These are phyloP conservation scores for Syngnathoides biaculeatus DNA, from an alignment of 2,113 vertebrate genomes.

Conservation along the genomic window DNA sequence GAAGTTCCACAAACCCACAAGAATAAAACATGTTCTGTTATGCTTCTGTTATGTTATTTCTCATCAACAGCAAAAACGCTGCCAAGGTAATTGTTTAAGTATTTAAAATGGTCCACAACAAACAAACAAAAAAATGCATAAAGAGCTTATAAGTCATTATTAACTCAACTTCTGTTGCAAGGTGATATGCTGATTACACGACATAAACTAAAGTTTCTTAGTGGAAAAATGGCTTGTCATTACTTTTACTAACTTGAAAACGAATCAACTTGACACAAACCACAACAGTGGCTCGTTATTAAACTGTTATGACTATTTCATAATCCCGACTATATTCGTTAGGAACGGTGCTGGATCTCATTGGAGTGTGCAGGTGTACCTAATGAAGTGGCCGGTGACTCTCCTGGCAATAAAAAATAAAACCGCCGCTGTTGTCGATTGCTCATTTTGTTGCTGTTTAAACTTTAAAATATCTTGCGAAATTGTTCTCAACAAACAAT, in stretches of 20 bases:
- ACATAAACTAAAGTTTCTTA: not conserved
- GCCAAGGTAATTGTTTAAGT: not conserved
- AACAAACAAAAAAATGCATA: not conserved
- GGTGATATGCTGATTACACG: not conserved
- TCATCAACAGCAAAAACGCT: too few relatives aligned
- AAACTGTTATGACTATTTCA: not conserved
- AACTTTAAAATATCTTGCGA: not conserved
- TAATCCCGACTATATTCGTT: not conserved
- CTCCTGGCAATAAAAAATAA: not conserved
- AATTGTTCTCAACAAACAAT: conserved; percentile 1
- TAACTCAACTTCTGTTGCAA: not conserved
- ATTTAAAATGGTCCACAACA: not conserved
- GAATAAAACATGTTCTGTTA: not conserved
- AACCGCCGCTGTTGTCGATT: not conserved
- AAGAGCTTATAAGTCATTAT: not conserved
- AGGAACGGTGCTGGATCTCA: not conserved
- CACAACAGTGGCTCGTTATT: not conserved
- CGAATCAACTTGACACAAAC: not conserved
- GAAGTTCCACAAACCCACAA: not conserved
- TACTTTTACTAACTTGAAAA: not conserved
- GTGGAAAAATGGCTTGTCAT: not conserved
- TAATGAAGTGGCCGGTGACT: not conserved
- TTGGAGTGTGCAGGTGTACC: not conserved
- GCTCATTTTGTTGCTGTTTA: not conserved
- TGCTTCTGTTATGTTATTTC: not conserved